Conservation (phyloP, 2,888 invertebrate species). For the Hemaris fuciformis region DNA sequence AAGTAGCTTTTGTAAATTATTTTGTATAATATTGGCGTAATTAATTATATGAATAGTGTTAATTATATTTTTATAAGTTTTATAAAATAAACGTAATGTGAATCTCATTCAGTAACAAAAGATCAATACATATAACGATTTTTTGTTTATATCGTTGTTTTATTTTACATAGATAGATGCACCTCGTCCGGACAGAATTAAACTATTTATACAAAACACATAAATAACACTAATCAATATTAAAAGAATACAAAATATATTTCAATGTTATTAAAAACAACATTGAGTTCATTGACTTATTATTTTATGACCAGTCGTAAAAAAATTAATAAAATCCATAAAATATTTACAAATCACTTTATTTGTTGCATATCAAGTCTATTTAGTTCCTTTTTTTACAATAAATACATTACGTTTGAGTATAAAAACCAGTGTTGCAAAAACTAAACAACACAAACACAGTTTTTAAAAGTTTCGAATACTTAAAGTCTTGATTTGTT, state of each 20-base stretch:
- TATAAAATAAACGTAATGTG: constrained; percentile 44
- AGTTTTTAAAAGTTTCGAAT: constrained; percentile 57
- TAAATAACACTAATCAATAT: no score
- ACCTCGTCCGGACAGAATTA: neutral
- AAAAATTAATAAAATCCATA: constrained; percentile 25
- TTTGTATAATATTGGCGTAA: constrained; percentile 63
- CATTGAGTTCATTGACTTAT: neutral
- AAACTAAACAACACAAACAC: constrained; percentile 70
- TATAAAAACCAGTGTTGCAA: constrained; percentile 74
- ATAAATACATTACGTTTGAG: constrained; percentile 76
- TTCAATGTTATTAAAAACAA: neutral
- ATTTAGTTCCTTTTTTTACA: constrained; percentile 75
- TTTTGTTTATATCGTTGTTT: constrained; percentile 41
- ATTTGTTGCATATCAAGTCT: constrained; percentile 77
- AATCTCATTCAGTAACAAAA: constrained; percentile 59
- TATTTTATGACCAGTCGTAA: neutral
- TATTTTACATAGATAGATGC: neutral
- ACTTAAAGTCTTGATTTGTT: constrained; percentile 65
- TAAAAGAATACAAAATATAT: no score
- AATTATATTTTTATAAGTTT: constrained; percentile 38
- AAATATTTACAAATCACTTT: constrained; percentile 77
- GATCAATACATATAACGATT: constrained; percentile 45
- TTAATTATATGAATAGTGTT: constrained; percentile 36
- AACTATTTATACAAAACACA: no score
- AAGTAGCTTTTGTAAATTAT: constrained; percentile 63